Base-by-base conservation (phyloP, 2,113 vertebrate genomes). In the Dicerorhinus sumatrensis region DNA sequence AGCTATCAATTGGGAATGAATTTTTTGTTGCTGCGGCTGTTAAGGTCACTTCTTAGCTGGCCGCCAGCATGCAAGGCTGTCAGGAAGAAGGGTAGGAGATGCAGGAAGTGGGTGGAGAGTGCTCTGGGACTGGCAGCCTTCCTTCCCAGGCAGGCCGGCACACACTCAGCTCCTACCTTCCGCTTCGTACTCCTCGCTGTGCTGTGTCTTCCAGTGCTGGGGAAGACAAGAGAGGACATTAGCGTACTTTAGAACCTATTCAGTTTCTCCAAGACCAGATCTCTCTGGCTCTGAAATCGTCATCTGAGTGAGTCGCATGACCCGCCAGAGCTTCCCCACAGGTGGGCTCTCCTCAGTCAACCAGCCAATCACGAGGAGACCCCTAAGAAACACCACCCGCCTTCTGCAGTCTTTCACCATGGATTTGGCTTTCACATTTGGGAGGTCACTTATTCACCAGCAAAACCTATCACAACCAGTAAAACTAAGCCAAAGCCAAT, bases 161-260 rank as follows among this genome's bases (percentile, higher is more conserved):
- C 17, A 70, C 51, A 33, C 8, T 36, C 8, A 8, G 81, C 80
- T 95, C 98, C 97, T 98, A 99, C 99, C 99, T 98, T 99, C 99
- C 0, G 99, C 99, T 97, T 99, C 99, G 12, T 99, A 99, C 93
- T 99, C 99, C 96, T 99, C 99, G 10, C 99, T 98, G 97, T 79
- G 98, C 3, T 97, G 98, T 0, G 98, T 95, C 91, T 99, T 99
- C 99, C 99, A 99, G 98, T 96, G 99, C 99, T 99, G 98, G 16
- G 84, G 89, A 51, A 95, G 94, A 60, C 21, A 96, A 97, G 29
- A 95, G 77, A 91, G 72, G 72, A 18, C 11, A 62, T 96, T 23
- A 96, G 82, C 58, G 29, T 14, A 12, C 36, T 70, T 89, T 51
- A 58, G 62, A 58, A 36, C 51, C 23, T 42, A 42, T 21, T 63